phyloP scores from a whole-genome alignment of 2,888 invertebrate genomes.

The Leuctra nigra region DNA sequence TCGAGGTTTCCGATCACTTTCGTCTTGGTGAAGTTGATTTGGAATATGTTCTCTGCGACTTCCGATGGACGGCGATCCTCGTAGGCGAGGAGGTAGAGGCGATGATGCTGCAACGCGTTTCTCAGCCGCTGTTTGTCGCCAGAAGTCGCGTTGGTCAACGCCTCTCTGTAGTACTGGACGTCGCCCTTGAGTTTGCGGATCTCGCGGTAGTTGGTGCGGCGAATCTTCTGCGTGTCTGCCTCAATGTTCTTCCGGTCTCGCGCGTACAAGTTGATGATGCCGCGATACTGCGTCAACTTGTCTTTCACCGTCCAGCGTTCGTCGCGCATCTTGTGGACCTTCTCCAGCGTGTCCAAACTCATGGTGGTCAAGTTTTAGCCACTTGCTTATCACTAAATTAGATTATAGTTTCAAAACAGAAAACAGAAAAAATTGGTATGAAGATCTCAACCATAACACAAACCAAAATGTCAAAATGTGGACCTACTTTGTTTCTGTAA shows the following conservation, averaged over 20 bases:
- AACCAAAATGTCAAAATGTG: no score
- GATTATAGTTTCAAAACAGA: no score
- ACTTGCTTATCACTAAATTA: no score
- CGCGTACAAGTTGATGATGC: constrained; percentile 55
- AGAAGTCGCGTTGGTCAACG: constrained; percentile 50
- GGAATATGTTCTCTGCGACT: constrained; percentile 20
- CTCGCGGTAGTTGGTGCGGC: constrained; percentile 49
- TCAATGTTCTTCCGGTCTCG: constrained; percentile 55
- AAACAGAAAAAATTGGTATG: no score
- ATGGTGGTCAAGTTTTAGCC: no score
- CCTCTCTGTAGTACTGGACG: constrained; percentile 47
- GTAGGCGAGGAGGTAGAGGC: constrained; percentile 51
- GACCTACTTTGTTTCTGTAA: no score
- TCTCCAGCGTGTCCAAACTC: constrained; percentile 31
- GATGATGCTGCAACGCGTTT: constrained; percentile 51
- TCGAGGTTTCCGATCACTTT: background rate
- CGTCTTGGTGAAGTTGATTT: constrained; percentile 2
- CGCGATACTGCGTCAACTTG: constrained; percentile 58
- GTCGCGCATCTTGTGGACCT: constrained; percentile 56
- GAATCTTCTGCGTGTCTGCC: constrained; percentile 45
- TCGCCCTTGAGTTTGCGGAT: constrained; percentile 50
- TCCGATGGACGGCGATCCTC: constrained; percentile 41
- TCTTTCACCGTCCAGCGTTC: constrained; percentile 58
- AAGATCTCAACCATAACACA: no score
- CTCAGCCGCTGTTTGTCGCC: constrained; percentile 55